Percentiles rank a stretch among this genome's conserved stretches.
Evolutionary conservation across 2,113 vertebrate genomes (phyloP).

Genomic region (Mellivora capensis): DNA sequence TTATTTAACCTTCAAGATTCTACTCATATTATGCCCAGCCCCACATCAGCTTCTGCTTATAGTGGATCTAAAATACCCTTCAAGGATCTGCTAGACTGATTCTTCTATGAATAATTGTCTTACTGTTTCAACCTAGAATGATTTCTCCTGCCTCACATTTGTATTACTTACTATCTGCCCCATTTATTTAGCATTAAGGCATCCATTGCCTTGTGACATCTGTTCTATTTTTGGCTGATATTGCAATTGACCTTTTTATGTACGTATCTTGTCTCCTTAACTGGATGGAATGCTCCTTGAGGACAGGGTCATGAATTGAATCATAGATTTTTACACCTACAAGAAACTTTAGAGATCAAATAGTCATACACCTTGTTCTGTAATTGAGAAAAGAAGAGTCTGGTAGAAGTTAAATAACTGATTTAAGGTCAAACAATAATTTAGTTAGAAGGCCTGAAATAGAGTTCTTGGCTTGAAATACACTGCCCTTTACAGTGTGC

Average conservation of each 20-base stretch:
- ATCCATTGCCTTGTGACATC: constrained; percentile 69
- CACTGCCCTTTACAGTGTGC: neutral
- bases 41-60: neutral
- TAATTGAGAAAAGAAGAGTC: constrained; percentile 56
- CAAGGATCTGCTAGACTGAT: neutral
- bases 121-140: neutral
- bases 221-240: constrained; percentile 70
- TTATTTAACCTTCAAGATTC: neutral
- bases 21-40: neutral
- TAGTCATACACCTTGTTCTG: constrained; percentile 43
- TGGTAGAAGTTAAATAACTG: constrained; percentile 58
- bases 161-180: constrained; percentile 47
- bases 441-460: constrained; percentile 52
- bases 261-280: constrained; percentile 63
- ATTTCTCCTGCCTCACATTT: constrained; percentile 21
- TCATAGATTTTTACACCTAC: constrained; percentile 63
- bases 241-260: constrained; percentile 67
- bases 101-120: neutral
- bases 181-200: constrained; percentile 48
- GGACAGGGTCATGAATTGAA: constrained; percentile 69
- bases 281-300: constrained; percentile 64
- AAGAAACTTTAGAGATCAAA: constrained; percentile 67
- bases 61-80: neutral
- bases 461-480: constrained; percentile 52
- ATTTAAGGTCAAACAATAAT: constrained; percentile 71